Base-by-base conservation (phyloP, 2,797 vertebrate genomes). In the Scleropages formosus region DNA sequence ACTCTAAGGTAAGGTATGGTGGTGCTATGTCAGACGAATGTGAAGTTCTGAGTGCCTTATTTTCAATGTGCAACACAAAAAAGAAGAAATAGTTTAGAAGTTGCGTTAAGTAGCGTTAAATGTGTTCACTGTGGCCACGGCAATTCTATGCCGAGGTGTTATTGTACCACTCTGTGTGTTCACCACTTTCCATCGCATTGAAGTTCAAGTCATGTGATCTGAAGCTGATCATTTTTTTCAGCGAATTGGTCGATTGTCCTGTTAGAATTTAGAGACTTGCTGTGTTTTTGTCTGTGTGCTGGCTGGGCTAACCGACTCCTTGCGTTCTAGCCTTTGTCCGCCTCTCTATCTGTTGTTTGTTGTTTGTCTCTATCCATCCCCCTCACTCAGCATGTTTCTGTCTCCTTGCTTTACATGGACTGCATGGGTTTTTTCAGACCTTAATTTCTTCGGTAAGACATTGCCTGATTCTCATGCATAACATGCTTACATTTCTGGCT, bases 371-470 rank as follows among this genome's bases (percentile, higher is more conserved):
- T 44, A 20, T 69, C 61, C 47, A 18, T 70, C 58, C n/a, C 59
- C 44, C 59, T 26, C 8, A 24, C n/a, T 69, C 20, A 4, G 86
- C 88, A 80, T 89, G 81, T 90, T 86, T 89, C 87, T 90, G 89
- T 91, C 87, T 92, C 75, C 91, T 88, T 91, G 87, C 88, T 90
- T 82, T 91, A 88, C 88, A 84, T 91, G 88, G 90, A 87, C 90
- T 92, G 87, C 93, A 92, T 92, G 91, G 91, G 86, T 90, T 13
- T 94, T n/a, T 90, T 93, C 91, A 94, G 93, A 93, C 86, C 89
- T 89, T 94, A 93, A 88, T 94, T 90, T 94, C 87, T 92, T 95
- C 90, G 95, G 95, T 97, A 95, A 98, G 95, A 89, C 82, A 81
- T 82, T 88, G 88, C 86, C 86, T 88, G 87, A 86, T 85, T 81